Percentiles rank a stretch among this genome's conserved stretches.
Conservation (phyloP, 2,113 vertebrate genomes). For the Cryptoleucopteryx plumbea region DNA sequence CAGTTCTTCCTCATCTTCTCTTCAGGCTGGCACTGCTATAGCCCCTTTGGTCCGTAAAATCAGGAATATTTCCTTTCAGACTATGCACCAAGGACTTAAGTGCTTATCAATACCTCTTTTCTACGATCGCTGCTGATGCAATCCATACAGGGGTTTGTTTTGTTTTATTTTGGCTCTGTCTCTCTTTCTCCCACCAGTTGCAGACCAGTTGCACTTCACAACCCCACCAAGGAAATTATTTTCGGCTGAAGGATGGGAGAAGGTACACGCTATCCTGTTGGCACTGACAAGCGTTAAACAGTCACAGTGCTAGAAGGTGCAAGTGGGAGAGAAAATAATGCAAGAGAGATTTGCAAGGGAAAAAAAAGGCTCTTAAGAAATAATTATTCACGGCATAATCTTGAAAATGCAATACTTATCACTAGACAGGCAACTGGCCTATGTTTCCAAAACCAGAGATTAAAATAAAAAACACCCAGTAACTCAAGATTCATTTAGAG, state of each 20-base stretch:
- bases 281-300: neutral
- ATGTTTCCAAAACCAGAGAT: neutral
- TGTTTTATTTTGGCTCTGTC: neutral
- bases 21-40: neutral
- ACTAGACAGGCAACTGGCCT: neutral
- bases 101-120: neutral
- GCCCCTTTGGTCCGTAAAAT: neutral
- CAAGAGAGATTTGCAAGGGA: neutral
- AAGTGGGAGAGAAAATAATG: neutral
- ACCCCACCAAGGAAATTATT: fast-evolving
- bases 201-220: neutral
- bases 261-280: neutral
- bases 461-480: neutral
- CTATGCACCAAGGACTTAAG: neutral
- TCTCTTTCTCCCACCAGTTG: neutral
- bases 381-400: neutral
- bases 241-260: neutral
- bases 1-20: neutral
- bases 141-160: fast-evolving
- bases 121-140: fast-evolving
- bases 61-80: neutral
- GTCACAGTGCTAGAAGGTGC: neutral
- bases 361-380: neutral
- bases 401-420: neutral
- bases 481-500: neutral